These are phyloP conservation scores for Harpalus rubripes DNA, from an alignment of 2,888 invertebrate species.

Conservation along the genomic window DNA sequence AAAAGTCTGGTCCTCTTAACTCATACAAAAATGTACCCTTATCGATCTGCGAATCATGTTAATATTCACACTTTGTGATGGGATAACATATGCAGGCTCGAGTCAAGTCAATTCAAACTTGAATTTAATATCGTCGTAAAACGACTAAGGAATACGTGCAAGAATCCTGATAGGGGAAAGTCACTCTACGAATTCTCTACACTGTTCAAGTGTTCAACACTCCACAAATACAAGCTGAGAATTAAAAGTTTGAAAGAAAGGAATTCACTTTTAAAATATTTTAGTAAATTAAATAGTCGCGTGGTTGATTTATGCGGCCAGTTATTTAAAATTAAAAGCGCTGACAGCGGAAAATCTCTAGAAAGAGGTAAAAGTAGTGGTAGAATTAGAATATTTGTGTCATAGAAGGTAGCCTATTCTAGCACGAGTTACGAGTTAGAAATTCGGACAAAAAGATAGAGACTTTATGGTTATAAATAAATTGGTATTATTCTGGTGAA, in stretches of 20 bases:
- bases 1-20: background rate
- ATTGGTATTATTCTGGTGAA: too few relatives aligned
- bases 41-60: constrained; percentile 34
- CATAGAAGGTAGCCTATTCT: too few relatives aligned
- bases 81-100: constrained; percentile 48
- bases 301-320: too few relatives aligned
- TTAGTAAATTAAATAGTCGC: too few relatives aligned
- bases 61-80: constrained; percentile 49
- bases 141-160: constrained; percentile 37
- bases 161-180: constrained; percentile 25
- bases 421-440: too few relatives aligned
- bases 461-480: too few relatives aligned
- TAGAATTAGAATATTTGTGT: too few relatives aligned
- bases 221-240: constrained; percentile 27
- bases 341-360: too few relatives aligned
- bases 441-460: too few relatives aligned
- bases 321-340: too few relatives aligned
- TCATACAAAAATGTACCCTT: constrained; percentile 5
- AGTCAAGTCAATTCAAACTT: constrained; percentile 52
- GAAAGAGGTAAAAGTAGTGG: too few relatives aligned
- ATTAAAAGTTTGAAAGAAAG: background rate
- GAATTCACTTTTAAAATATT: too few relatives aligned
- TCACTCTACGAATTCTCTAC: background rate
- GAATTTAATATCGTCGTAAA: constrained; percentile 55
- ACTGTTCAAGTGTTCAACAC: background rate